phyloP scores from a whole-genome alignment of 2,888 invertebrate species.

The Protophormia terraenovae region DNA sequence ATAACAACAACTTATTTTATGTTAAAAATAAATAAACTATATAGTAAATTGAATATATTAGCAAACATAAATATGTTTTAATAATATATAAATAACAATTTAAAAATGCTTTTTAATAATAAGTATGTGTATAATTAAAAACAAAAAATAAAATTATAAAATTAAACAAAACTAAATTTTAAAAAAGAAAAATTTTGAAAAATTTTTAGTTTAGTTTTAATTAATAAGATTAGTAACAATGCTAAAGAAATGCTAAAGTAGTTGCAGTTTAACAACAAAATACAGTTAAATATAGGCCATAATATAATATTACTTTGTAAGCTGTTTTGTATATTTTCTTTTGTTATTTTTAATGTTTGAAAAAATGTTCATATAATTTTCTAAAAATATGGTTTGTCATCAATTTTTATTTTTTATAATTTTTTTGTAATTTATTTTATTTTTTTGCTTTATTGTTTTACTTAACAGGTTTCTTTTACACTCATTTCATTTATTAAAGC shows the following conservation, averaged over 20 bases:
- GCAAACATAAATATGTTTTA: neutral
- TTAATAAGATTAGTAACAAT: neutral
- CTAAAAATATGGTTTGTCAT: conserved; percentile 51
- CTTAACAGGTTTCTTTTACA: conserved; percentile 26
- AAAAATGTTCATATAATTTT: conserved; percentile 49
- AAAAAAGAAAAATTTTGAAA: neutral
- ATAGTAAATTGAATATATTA: neutral
- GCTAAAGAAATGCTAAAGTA: conserved; percentile 16
- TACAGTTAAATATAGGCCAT: neutral
- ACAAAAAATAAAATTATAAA: neutral
- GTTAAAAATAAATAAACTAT: conserved; percentile 32
- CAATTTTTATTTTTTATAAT: neutral
- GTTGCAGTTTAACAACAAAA: neutral
- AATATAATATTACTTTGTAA: neutral
- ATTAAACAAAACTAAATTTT: too few relatives aligned
- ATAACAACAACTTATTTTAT: conserved; percentile 18
- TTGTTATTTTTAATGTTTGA: conserved; percentile 32
- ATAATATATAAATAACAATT: conserved; percentile 16
- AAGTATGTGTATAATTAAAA: neutral
- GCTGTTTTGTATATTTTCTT: neutral
- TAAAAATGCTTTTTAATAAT: neutral
- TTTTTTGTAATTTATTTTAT: neutral
- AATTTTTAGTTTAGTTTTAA: neutral
- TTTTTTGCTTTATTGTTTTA: conserved; percentile 21
- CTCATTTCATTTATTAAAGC: conserved; percentile 57